Evolutionary conservation across 2,113 vertebrate species (phyloP), one percentile per base, ranked within the genome.

Genomic region (Falco punctatus): DNA sequence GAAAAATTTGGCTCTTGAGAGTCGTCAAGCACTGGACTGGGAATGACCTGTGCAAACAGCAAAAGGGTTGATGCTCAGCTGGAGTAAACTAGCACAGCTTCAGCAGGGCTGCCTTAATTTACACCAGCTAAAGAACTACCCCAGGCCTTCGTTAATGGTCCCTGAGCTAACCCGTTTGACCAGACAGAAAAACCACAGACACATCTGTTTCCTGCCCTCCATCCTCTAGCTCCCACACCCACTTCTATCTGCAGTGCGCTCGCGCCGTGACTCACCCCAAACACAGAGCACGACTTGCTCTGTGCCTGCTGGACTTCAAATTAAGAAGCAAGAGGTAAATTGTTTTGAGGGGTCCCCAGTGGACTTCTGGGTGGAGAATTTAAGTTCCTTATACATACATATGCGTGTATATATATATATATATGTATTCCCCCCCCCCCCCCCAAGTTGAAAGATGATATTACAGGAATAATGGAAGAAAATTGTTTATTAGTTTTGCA

Each of bases 181-280:
- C 89, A 97, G 94, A 73, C 81, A 95, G 78, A 82, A 91, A 95
- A 83, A 70, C 49, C 84, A 80, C 94, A 97, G 86, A 70, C 84
- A 80, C 86, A 91, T 95, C 91, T 97, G 93, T 92, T 97, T 96
- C 93, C 95, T 96, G 92, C 86, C 70, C 81, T 95, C 83, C 72
- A 15, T 79, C 59, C 73, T 46, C 58, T 78, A 52, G 1, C 62
- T 22, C 44, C 95, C 96, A 91, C 96, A 86, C 96, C 97, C 92
- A 26, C 73, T 87, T 97, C 95, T 95, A 96, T 96, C 95, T 94
- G 74, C 74, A 27, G 28, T 13, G 69, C 57, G 35, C 88, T 87
- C 32, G 1, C 27, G 78, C 17, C 51, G 13, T 97, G 94, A 97
- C 91, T 96, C 97, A 97, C 66, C 51, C 38, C 4, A 3, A 75